phyloP scores from a whole-genome alignment of 30 jellyfish, hydroid and myxozoan species.

The Cassiopea andromeda region DNA sequence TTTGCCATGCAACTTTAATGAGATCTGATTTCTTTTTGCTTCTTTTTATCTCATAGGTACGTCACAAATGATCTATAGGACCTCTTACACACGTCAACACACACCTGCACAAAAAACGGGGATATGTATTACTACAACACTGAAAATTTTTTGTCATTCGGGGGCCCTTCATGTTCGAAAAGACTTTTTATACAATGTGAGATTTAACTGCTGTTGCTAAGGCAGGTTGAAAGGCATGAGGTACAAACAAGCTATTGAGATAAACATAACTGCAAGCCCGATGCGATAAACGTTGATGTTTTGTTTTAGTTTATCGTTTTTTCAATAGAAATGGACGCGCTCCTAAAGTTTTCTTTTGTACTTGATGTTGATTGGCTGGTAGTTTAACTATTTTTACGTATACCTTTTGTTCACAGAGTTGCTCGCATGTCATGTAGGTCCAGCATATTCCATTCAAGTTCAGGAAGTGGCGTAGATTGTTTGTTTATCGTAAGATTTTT shows the following conservation, averaged over 20 bases:
- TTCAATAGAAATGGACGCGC: slow-evolving; percentile 5
- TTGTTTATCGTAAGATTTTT: too few species aligned
- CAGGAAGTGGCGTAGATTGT: too few species aligned
- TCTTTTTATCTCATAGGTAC: too few species aligned
- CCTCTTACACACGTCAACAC: too few species aligned
- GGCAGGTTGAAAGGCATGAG: not conserved
- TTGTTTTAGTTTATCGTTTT: not conserved
- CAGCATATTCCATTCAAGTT: not conserved
- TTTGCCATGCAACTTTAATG: too few species aligned
- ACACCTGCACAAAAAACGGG: too few species aligned
- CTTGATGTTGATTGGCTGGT: slow-evolving; percentile 29
- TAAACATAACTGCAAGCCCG: not conserved
- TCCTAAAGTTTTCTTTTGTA: not conserved
- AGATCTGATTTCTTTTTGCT: too few species aligned
- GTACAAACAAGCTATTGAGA: not conserved
- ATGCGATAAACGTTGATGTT: slow-evolving; percentile 11
- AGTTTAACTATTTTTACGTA: slow-evolving; percentile 2
- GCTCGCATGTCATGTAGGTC: not conserved
- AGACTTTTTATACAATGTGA: not conserved
- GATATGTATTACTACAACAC: too few species aligned
- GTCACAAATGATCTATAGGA: too few species aligned
- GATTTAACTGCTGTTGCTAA: not conserved
- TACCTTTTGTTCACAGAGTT: not conserved
- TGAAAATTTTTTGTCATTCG: too few species aligned
- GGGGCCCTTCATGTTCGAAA: not conserved